Base-by-base conservation (phyloP, 2,888 invertebrate species). In the Glyphotaelius pellucidus region DNA sequence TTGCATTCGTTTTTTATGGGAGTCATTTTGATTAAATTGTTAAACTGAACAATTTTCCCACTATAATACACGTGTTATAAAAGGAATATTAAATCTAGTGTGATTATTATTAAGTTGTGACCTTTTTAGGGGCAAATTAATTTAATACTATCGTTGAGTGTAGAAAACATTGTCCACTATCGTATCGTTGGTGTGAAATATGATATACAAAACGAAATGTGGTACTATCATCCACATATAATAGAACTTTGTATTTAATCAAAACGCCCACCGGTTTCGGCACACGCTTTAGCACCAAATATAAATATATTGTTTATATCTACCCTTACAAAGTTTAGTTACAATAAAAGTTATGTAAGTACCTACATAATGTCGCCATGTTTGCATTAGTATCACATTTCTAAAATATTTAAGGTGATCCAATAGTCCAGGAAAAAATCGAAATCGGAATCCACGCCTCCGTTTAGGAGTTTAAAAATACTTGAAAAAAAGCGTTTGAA, bases 1-100 rank as follows among this genome's bases (percentile, higher is more conserved):
- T 88, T 79, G 79, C 42, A 42, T 86, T 32, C 81, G 81, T 83
- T 14, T 83, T 83, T 35, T 32, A 83, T 83, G 81, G 25, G 19
- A 83, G 67, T 67, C n/a, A 67, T 67, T 67, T 67, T 67, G 67
- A 67, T 67, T 67, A 67, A 67, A 67, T 67, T 67, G n/a, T 67
- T n/a, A 67, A 67, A 67, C 67, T n/a, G 7, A 67, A 67, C 9
- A 25, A 67, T 67, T 9, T 67, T 67, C 25, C 25, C 67, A 9
- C 67, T 67, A 9, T 67, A 67, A 67, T n/a, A 67, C 67, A 67
- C 67, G 67, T n/a, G n/a, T n/a, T 67, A n/a, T n/a, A 67, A 67
- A n/a, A 7, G 25, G 67, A 67, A 67, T 67, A 67, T 67, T 67
- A 25, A 67, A 67, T 67, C 67, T 67, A 5, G n/a, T 67, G 67